These are phyloP conservation scores for Poecilia wingei DNA, from an alignment of 2,797 vertebrate genomes.

Conservation along the genomic window DNA sequence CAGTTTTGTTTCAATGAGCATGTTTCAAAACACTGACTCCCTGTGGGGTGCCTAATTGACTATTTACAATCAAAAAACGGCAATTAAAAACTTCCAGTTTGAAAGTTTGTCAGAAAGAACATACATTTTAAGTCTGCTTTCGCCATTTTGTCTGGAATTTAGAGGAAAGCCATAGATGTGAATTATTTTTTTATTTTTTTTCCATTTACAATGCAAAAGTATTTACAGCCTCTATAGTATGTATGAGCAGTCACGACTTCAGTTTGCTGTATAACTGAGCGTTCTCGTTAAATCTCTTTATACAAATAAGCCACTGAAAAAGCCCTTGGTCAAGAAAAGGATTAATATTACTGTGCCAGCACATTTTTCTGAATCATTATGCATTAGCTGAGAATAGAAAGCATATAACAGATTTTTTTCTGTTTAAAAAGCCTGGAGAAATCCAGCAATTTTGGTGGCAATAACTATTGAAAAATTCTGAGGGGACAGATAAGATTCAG, in stretches of 20 bases:
- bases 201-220: not conserved
- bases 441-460: conserved; percentile 60
- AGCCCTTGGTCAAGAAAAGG: conserved; percentile 42
- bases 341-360: conserved; percentile 45
- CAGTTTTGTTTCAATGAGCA: conserved; percentile 36
- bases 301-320: conserved; percentile 35
- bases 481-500: conserved; percentile 68
- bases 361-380: conserved; percentile 59
- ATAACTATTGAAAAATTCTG: conserved; percentile 59
- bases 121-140: conserved; percentile 26
- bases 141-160: not conserved
- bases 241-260: conserved; percentile 7
- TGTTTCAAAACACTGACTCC: conserved; percentile 42
- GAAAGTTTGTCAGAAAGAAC: conserved; percentile 27
- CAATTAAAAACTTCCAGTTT: conserved; percentile 58
- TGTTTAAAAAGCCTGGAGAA: conserved; percentile 51
- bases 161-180: not conserved
- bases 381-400: conserved; percentile 58
- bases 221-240: not conserved
- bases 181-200: not conserved
- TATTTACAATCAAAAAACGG: conserved; percentile 44
- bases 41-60: conserved; percentile 51
- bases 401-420: conserved; percentile 33
- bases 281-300: conserved; percentile 35
- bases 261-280: conserved; percentile 11